Percentiles rank a stretch among this genome's conserved stretches.
Evolutionary conservation across 2,888 invertebrate genomes (phyloP).

Genomic region (Dasysyrphus albostriatus): DNA sequence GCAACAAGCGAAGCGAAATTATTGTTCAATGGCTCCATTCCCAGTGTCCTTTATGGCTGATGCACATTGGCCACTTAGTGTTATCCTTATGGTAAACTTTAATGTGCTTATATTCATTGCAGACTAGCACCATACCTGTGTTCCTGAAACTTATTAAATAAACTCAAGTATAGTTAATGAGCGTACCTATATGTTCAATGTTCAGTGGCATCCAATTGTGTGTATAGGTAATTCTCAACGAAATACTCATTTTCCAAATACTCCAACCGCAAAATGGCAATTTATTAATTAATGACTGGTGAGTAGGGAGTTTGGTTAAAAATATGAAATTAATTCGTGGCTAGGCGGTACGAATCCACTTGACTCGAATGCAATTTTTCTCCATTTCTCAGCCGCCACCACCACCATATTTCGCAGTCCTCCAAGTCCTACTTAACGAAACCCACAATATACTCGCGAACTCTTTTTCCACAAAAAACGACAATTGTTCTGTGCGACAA

Average conservation of each 20-base stretch:
- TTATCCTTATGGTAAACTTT: constrained; percentile 51
- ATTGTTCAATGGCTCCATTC: constrained; percentile 39
- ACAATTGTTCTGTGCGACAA: constrained; percentile 24
- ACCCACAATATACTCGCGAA: background rate
- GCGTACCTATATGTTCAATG: constrained; percentile 6
- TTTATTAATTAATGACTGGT: constrained; percentile 66
- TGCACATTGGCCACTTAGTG: constrained; percentile 50
- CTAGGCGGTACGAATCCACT: constrained; percentile 56
- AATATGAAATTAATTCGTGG: constrained; percentile 63
- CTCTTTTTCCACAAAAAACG: constrained; percentile 36
- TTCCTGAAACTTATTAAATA: constrained; percentile 62
- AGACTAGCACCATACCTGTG: background rate
- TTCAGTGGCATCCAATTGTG: background rate
- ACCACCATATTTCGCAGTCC: constrained; percentile 4
- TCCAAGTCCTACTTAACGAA: constrained; percentile 7
- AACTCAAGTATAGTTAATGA: constrained; percentile 69
- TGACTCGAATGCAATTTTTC: constrained; percentile 68
- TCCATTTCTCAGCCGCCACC: background rate
- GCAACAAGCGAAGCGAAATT: constrained; percentile 51
- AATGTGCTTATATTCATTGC: background rate
- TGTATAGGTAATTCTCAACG: background rate
- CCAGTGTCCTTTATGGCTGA: background rate
- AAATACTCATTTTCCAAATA: constrained; percentile 49
- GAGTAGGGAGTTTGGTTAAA: constrained; percentile 24
- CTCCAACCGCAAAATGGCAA: constrained; percentile 63